Percentiles rank a stretch among this genome's conserved stretches.
Conservation (phyloP, 2,797 vertebrate genomes). For the Clarias platycephalus region DNA sequence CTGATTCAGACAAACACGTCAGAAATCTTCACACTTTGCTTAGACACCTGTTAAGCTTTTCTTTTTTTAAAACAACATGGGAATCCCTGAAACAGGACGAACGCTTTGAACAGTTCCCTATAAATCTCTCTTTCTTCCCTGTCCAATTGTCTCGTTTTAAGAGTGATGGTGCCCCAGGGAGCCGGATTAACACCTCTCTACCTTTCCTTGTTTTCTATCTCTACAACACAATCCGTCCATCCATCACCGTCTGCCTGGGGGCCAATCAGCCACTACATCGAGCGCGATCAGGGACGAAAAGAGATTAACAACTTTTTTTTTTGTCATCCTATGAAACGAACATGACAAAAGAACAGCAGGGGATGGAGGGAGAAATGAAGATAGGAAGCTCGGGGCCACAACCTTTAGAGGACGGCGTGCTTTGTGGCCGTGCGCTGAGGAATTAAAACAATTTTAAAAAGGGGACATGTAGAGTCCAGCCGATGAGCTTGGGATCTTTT, state of each 20-base stretch:
- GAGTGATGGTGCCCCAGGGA: conserved; percentile 45
- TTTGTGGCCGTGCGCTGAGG: conserved; percentile 49
- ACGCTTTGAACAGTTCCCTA: conserved; percentile 29
- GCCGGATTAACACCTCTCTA: conserved; percentile 43
- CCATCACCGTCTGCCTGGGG: conserved; percentile 38
- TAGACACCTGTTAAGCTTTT: not conserved
- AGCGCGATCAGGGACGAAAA: conserved; percentile 34
- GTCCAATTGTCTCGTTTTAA: conserved; percentile 39
- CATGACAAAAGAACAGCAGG: conserved; percentile 43
- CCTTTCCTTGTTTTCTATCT: conserved; percentile 29
- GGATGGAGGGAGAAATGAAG: conserved; percentile 24
- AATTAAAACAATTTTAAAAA: conserved; percentile 24
- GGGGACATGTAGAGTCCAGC: conserved; percentile 20
- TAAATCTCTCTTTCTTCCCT: conserved; percentile 46
- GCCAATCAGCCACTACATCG: conserved; percentile 49
- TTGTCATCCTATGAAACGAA: conserved; percentile 48
- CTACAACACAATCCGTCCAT: conserved; percentile 31
- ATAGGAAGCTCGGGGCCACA: conserved; percentile 35
- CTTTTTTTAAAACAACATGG: not conserved
- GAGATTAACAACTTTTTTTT: conserved; percentile 53
- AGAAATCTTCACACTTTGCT: too few species aligned
- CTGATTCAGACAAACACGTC: too few species aligned
- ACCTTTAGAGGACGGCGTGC: conserved; percentile 35
- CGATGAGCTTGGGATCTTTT: conserved; percentile 52
- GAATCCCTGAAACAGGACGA: not conserved